Conservation (phyloP, 2,113 vertebrate genomes). For the Chaetura pelagica region DNA sequence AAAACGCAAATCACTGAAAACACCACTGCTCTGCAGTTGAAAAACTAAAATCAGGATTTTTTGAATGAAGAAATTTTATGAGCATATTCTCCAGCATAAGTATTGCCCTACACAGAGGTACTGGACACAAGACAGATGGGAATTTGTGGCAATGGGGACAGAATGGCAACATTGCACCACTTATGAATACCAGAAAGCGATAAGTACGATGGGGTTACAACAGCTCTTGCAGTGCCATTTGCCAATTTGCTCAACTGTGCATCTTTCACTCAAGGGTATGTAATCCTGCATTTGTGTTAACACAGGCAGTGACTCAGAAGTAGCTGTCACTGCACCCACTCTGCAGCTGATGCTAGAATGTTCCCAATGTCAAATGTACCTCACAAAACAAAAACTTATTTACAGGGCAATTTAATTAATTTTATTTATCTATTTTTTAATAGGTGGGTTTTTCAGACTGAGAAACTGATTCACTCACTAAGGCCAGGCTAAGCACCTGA, state of each 20-base stretch:
- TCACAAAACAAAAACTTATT: not conserved
- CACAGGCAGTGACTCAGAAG: not conserved
- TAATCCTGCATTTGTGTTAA: not conserved
- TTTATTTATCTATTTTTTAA: not conserved
- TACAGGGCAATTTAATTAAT: not conserved
- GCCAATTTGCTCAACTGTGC: not conserved
- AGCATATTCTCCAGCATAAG: not conserved
- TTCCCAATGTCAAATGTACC: not conserved
- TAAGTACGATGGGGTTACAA: not conserved
- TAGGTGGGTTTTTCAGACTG: not conserved
- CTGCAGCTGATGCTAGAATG: not conserved
- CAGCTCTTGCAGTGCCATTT: not conserved
- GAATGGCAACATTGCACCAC: not conserved
- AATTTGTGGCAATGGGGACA: not conserved
- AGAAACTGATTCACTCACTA: not conserved
- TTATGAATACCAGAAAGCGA: not conserved
- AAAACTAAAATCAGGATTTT: not conserved
- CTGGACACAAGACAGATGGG: not conserved
- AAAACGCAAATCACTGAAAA: not conserved
- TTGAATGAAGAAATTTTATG: accelerated
- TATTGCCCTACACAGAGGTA: not conserved
- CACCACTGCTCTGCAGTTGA: not conserved
- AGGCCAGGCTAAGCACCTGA: not conserved
- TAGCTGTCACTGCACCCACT: not conserved
- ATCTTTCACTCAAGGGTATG: not conserved